Conservation (phyloP, 2,888 invertebrate genomes). For the Epiblema foenella region DNA sequence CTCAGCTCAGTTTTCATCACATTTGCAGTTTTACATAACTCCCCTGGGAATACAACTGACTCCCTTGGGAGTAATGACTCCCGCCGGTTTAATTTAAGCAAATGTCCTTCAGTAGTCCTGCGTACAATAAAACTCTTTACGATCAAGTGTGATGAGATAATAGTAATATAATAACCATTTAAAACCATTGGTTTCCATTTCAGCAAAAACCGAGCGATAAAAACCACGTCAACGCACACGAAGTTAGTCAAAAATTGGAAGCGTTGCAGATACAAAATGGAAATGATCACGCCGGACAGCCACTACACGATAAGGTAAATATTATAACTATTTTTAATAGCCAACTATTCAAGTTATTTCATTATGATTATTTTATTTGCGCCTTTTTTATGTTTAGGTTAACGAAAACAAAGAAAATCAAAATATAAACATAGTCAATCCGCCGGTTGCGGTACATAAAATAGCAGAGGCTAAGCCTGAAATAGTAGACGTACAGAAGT, state of each 20-base stretch:
- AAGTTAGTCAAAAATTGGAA: slow-evolving; percentile 75
- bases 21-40: too few relatives aligned
- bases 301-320: slow-evolving; percentile 55
- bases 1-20: too few relatives aligned
- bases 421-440: slow-evolving; percentile 53
- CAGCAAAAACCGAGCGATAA: slow-evolving; percentile 50
- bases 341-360: not conserved
- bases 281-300: slow-evolving; percentile 45
- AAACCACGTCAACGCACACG: slow-evolving; percentile 66
- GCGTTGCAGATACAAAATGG: slow-evolving; percentile 68
- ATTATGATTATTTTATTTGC: not conserved
- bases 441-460: slow-evolving; percentile 65
- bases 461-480: slow-evolving; percentile 43
- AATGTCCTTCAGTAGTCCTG: too few relatives aligned
- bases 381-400: slow-evolving; percentile 53
- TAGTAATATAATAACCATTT: not conserved
- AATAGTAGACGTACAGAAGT: slow-evolving; percentile 35
- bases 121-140: too few relatives aligned
- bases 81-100: too few relatives aligned
- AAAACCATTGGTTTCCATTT: not conserved
- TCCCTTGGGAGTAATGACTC: too few relatives aligned
- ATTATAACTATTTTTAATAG: not conserved
- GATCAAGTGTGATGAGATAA: too few relatives aligned
- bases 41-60: too few relatives aligned
- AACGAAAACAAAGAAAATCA: slow-evolving; percentile 70